Evolutionary conservation across 2,797 vertebrate genomes (phyloP).

Genomic region (Coracias cyanogaster): DNA sequence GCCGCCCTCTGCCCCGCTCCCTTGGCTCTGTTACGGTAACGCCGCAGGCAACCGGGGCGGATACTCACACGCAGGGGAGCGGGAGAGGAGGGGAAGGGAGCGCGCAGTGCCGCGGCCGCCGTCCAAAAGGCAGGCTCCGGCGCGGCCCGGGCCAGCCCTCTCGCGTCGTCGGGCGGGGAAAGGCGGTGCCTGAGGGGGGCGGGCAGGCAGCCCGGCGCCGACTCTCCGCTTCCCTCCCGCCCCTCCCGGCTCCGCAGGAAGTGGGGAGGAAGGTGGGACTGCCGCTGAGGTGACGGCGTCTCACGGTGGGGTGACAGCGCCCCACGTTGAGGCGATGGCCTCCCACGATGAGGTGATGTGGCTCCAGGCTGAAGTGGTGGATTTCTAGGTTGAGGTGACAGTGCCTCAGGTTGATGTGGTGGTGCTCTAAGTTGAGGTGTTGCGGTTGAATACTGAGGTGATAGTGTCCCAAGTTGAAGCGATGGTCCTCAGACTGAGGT

Average conservation of each 20-base stretch:
- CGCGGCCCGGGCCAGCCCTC: neutral
- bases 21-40: conserved; percentile 22
- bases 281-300: no score
- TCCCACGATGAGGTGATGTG: no score
- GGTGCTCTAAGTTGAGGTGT: neutral
- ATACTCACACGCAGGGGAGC: neutral
- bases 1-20: neutral
- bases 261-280: accelerated
- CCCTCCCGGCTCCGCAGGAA: accelerated
- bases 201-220: neutral
- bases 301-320: neutral
- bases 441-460: neutral
- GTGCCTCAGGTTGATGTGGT: neutral
- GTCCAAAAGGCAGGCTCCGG: neutral
- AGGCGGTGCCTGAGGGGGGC: neutral
- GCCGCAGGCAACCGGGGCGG: neutral
- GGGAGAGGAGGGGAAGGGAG: accelerated
- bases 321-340: neutral
- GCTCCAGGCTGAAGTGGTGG: neutral
- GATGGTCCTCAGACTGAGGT: neutral
- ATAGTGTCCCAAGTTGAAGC: neutral
- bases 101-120: accelerated
- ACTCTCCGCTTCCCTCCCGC: accelerated
- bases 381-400: neutral
- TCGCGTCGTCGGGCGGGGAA: neutral